Conservation (phyloP, 1,140 invertebrate genomes). For the Homarus americanus region DNA sequence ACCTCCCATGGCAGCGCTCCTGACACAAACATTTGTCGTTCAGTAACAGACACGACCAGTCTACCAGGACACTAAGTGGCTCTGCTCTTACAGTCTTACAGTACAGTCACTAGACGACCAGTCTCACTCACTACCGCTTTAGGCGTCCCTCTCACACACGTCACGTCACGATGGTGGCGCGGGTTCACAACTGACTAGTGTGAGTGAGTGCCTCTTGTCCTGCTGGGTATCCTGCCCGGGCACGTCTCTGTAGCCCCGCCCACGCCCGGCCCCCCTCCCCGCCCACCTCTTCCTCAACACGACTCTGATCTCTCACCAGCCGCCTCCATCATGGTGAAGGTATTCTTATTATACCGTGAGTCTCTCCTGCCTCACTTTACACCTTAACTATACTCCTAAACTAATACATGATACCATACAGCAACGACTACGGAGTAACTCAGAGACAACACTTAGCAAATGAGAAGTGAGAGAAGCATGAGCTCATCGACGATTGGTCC, state of each 20-base stretch:
- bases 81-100: too few relatives aligned
- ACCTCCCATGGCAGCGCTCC: slow-evolving; percentile 53
- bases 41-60: not conserved
- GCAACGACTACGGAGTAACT: too few relatives aligned
- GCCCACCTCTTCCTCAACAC: not conserved
- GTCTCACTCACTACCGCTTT: not conserved
- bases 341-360: too few relatives aligned
- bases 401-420: too few relatives aligned
- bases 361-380: too few relatives aligned
- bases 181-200: slow-evolving; percentile 10
- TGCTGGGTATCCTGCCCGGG: slow-evolving; percentile 20
- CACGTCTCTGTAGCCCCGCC: not conserved
- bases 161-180: not conserved
- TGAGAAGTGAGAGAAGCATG: not conserved
- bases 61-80: not conserved
- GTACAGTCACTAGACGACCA: not conserved
- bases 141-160: not conserved
- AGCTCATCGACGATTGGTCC: slow-evolving; percentile 32
- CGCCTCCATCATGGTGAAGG: too few relatives aligned
- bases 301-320: too few relatives aligned
- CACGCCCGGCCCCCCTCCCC: not conserved
- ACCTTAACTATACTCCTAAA: too few relatives aligned
- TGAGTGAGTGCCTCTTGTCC: slow-evolving; percentile 1
- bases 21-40: slow-evolving; percentile 47
- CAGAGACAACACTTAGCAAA: not conserved